Evolutionary conservation across 2,113 vertebrate genomes (phyloP).

Genomic region (Nesogale talazaci): DNA sequence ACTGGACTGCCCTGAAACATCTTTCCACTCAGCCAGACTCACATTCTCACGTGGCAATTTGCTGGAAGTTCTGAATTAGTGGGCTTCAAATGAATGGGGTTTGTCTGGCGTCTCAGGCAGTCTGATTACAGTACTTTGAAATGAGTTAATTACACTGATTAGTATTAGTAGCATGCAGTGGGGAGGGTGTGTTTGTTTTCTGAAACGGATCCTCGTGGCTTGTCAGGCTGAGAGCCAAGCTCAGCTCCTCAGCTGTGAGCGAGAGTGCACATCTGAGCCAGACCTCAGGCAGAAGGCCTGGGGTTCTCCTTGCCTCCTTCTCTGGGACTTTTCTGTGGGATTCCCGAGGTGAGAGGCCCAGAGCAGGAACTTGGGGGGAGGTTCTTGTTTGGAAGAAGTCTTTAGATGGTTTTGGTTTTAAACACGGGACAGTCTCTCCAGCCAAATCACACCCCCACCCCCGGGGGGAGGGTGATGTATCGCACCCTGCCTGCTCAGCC

Average conservation of each 20-base stretch:
- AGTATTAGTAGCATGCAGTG: conserved; percentile 25
- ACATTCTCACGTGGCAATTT: conserved; percentile 24
- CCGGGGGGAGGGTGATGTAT: no score
- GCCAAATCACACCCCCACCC: no score
- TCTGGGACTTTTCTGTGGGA: conserved; percentile 61
- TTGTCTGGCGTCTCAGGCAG: conserved; percentile 54
- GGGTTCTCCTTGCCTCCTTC: background rate
- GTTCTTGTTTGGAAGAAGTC: conserved; percentile 53
- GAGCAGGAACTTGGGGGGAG: background rate
- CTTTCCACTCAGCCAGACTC: conserved; percentile 21
- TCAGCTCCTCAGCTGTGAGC: background rate
- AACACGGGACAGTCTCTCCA: conserved; percentile 30
- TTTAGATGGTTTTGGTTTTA: conserved; percentile 54
- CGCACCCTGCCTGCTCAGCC: background rate
- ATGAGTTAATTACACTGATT: conserved; percentile 73
- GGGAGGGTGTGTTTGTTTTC: conserved; percentile 58
- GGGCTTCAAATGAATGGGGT: conserved; percentile 62
- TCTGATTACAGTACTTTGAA: conserved; percentile 65
- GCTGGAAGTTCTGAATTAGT: conserved; percentile 58
- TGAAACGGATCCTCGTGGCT: background rate
- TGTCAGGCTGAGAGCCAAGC: background rate
- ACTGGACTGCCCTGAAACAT: background rate
- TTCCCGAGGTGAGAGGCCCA: background rate
- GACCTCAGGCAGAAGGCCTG: no score
- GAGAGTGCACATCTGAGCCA: no score